These are phyloP conservation scores for Eunapius fragilis DNA, from an alignment of 37 sponge, comb jelly and placozoan species.

Conservation along the genomic window DNA sequence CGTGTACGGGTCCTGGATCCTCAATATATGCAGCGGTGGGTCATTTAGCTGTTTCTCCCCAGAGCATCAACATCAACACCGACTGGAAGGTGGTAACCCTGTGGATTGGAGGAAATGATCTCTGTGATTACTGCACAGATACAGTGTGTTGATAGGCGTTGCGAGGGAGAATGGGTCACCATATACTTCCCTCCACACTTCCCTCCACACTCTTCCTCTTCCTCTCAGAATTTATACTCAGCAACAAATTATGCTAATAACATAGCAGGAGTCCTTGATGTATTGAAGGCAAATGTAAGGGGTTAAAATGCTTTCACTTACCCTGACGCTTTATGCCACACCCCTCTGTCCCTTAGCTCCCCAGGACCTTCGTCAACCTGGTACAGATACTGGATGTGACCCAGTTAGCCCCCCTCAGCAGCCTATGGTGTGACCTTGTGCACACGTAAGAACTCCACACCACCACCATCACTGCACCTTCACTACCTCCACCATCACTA, in stretches of 20 bases:
- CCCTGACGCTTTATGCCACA: not conserved
- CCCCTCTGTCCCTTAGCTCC: constrained; percentile 21
- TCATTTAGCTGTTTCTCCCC: not conserved
- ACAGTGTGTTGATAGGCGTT: not conserved
- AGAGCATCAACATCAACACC: constrained; percentile 18
- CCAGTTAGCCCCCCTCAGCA: not conserved
- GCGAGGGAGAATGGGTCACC: not conserved
- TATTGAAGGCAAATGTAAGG: not conserved
- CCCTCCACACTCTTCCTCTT: not conserved
- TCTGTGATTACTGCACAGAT: constrained; percentile 23
- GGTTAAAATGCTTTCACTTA: not conserved
- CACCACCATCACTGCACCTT: not conserved
- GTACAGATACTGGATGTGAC: constrained; percentile 47
- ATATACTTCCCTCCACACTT: not conserved
- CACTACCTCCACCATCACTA: not conserved
- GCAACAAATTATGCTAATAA: not conserved
- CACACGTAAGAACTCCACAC: constrained; percentile 10
- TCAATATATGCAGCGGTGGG: too few species aligned
- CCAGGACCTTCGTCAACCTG: constrained; percentile 47
- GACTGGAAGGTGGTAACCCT: constrained; percentile 50
- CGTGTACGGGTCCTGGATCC: too few species aligned
- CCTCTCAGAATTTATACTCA: not conserved
- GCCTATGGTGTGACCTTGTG: constrained; percentile 8
- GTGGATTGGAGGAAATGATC: constrained; percentile 57
- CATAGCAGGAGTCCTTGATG: not conserved